Evolutionary conservation across 1,140 invertebrate species (phyloP).

Genomic region (Ceratina japonica): DNA sequence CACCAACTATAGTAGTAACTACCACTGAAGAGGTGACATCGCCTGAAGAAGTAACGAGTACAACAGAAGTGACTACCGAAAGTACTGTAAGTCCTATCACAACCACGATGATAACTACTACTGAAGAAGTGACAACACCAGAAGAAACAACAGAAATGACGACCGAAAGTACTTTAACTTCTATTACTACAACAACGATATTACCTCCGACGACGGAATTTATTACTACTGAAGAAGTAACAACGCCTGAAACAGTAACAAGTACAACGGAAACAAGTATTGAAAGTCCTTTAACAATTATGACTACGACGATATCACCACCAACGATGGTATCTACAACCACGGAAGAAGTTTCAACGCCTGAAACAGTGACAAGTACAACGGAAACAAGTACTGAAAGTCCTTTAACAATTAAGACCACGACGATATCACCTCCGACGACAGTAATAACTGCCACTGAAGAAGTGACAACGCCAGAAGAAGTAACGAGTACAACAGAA

Average conservation of each 20-base stretch:
- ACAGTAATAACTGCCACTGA: neutral
- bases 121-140: neutral
- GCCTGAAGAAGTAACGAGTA: neutral
- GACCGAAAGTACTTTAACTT: neutral
- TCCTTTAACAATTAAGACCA: fast-evolving
- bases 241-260: no score
- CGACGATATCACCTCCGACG: no score
- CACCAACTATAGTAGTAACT: no score
- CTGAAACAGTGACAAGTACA: neutral
- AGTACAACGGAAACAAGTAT: neutral
- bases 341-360: neutral
- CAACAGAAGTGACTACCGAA: neutral
- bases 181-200: neutral
- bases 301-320: neutral
- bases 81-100: neutral
- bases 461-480: neutral
- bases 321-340: no score
- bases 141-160: neutral
- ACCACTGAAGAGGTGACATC: neutral
- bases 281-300: neutral
- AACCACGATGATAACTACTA: neutral
- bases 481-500: no score
- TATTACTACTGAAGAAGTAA: no score
- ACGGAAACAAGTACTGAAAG: neutral
- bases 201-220: neutral